phyloP scores from a whole-genome alignment of 2,797 vertebrate species.

The Darevskia mixta region DNA sequence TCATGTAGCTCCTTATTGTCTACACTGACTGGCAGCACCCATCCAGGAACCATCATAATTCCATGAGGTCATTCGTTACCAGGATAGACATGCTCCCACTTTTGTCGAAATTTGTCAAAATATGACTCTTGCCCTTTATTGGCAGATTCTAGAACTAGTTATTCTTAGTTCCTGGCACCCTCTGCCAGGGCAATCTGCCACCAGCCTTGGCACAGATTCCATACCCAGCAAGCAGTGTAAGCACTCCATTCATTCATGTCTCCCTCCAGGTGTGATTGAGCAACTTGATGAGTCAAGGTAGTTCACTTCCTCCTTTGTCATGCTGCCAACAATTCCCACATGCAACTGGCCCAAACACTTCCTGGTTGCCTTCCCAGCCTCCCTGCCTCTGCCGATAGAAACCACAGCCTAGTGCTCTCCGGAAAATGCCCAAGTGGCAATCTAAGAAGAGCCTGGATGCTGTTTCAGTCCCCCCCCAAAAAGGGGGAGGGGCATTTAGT shows the following conservation, averaged over 20 bases:
- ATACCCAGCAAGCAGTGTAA: neutral
- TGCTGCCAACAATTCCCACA: neutral
- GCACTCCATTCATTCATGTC: neutral
- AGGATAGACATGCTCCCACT: slow-evolving; percentile 33
- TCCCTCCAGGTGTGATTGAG: fast-evolving
- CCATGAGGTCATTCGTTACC: slow-evolving; percentile 1
- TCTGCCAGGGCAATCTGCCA: slow-evolving; percentile 14
- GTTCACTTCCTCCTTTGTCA: too few species aligned
- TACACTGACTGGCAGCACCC: too few species aligned
- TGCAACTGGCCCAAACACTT: neutral
- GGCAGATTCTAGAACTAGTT: slow-evolving; percentile 12
- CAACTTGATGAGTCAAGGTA: neutral
- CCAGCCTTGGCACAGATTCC: slow-evolving; percentile 10
- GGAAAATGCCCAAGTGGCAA: neutral
- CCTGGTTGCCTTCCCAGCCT: neutral
- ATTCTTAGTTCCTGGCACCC: neutral
- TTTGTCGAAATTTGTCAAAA: slow-evolving; percentile 1
- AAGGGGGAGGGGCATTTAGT: too few species aligned
- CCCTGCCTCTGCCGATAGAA: neutral
- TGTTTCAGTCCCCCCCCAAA: too few species aligned
- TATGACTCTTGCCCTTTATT: slow-evolving; percentile 38
- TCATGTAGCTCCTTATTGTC: too few species aligned
- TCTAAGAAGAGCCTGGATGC: too few species aligned
- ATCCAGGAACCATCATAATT: neutral
- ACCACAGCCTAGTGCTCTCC: neutral